A percentile compares a stretch with the other conserved stretches of the same genome.
Conservation (phyloP, 2,888 invertebrate species). For the Patella pellucida region DNA sequence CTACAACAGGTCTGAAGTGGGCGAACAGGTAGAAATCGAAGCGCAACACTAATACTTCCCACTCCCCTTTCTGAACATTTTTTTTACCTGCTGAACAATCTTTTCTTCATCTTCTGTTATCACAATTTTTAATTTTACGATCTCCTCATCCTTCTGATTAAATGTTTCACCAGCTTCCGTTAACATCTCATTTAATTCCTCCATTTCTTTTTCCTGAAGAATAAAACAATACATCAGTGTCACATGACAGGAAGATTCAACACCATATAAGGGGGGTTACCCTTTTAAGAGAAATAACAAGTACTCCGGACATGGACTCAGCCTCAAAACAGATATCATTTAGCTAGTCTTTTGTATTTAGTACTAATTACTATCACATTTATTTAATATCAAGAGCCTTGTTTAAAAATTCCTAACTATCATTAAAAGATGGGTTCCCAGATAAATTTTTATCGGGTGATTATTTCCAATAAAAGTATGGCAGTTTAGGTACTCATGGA, state of each 20-base stretch:
- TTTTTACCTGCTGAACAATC: constrained; percentile 39
- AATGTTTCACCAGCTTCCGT: constrained; percentile 65
- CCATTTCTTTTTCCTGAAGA: constrained; percentile 50
- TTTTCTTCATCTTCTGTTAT: constrained; percentile 44
- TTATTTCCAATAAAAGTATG: no score
- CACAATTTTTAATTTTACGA: constrained; percentile 45
- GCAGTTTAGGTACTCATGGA: no score
- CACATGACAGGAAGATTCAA: no score
- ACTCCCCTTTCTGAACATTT: neutral
- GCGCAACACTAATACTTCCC: neutral
- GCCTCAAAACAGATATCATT: no score
- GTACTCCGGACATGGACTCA: no score
- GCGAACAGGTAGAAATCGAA: neutral
- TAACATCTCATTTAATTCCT: constrained; percentile 57
- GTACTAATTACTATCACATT: no score
- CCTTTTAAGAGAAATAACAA: neutral
- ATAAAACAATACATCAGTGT: constrained; percentile 4
- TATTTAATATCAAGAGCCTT: no score
- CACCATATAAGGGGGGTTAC: no score
- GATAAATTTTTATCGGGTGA: no score
- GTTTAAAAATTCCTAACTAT: no score
- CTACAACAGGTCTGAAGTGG: neutral
- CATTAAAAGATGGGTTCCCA: no score
- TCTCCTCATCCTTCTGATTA: constrained; percentile 52
- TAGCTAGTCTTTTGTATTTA: no score